These are phyloP conservation scores for Corythornis leucogaster DNA, from an alignment of 2,797 vertebrate genomes.

Conservation along the genomic window DNA sequence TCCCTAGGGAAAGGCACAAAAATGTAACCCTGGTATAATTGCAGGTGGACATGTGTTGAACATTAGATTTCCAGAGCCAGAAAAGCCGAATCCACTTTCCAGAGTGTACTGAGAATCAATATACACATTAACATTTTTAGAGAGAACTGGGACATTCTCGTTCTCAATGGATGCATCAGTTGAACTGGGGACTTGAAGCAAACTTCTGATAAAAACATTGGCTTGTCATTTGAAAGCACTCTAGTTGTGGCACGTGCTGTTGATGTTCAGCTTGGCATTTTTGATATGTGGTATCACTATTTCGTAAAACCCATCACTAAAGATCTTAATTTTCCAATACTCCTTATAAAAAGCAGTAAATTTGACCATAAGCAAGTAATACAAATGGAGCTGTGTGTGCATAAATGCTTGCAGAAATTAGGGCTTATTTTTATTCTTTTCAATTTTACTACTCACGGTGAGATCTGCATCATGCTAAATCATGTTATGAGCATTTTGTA, in stretches of 20 bases:
- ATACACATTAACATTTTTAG: slow-evolving; percentile 38
- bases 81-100: slow-evolving; percentile 44
- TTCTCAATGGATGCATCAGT: neutral
- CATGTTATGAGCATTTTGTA: neutral
- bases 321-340: neutral
- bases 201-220: slow-evolving; percentile 13
- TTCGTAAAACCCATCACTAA: neutral
- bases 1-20: slow-evolving; percentile 12
- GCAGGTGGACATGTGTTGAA: slow-evolving; percentile 39
- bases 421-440: neutral
- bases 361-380: neutral
- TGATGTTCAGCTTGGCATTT: neutral
- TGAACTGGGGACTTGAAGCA: slow-evolving; percentile 15
- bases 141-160: slow-evolving; percentile 21
- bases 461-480: neutral
- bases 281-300: neutral
- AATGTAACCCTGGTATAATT: slow-evolving; percentile 4
- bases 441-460: neutral
- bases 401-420: neutral
- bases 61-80: slow-evolving; percentile 49
- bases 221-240: slow-evolving; percentile 24
- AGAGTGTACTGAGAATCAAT: slow-evolving; percentile 44
- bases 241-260: neutral
- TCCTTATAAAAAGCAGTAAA: neutral
- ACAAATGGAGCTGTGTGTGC: neutral